A percentile compares a stretch with the other conserved stretches of the same genome.
Evolutionary conservation across 2,113 vertebrate species (phyloP).

Genomic region (Xiphorhynchus elegans): DNA sequence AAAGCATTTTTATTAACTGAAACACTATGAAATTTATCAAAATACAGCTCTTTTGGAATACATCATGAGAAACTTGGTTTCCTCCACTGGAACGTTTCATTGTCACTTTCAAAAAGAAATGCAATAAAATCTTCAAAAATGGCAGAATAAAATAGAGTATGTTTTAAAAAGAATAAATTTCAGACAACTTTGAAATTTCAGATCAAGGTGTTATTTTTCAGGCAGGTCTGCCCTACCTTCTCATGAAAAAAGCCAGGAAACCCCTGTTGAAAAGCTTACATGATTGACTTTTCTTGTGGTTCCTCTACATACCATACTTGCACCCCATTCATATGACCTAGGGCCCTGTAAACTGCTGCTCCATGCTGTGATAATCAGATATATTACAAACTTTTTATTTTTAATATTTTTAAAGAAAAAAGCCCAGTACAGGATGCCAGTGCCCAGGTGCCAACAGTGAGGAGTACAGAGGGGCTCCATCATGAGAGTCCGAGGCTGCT

Average conservation of each 20-base stretch:
- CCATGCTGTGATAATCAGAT: neutral
- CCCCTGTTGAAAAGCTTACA: neutral
- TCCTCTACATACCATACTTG: neutral
- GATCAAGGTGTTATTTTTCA: neutral
- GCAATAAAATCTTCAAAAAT: neutral
- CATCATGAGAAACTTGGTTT: neutral
- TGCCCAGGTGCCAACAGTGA: rapidly evolving
- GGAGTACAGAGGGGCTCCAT: rapidly evolving
- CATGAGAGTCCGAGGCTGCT: rapidly evolving
- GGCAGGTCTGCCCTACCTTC: neutral
- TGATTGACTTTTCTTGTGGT: neutral
- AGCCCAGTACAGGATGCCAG: rapidly evolving
- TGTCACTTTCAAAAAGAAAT: neutral
- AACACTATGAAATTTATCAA: neutral
- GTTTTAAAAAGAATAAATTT: neutral
- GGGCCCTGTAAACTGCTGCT: neutral
- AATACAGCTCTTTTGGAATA: neutral
- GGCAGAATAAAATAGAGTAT: neutral
- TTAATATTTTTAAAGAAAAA: neutral
- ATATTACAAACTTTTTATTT: neutral
- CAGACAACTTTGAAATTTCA: neutral
- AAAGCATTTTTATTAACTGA: neutral
- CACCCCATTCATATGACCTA: neutral
- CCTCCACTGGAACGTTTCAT: neutral
- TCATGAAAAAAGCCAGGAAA: neutral